Percentiles rank a stretch among this genome's conserved stretches.
These are phyloP conservation scores for Engraulis encrasicolus DNA, from an alignment of 2,113 vertebrate genomes.

Conservation along the genomic window DNA sequence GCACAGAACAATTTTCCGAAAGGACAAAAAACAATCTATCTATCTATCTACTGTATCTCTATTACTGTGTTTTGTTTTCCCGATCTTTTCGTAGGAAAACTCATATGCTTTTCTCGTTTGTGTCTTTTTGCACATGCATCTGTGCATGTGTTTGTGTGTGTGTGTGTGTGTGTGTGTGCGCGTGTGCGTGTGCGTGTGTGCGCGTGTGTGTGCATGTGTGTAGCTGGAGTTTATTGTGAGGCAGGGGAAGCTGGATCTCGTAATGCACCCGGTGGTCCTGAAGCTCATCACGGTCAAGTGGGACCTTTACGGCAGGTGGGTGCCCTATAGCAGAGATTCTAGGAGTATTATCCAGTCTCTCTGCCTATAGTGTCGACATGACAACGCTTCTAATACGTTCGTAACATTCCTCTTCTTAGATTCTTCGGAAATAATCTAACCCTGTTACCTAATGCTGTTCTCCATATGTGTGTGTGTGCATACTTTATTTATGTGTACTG, in stretches of 20 bases:
- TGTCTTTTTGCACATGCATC: not conserved
- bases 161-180: not conserved
- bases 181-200: not conserved
- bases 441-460: too few species aligned
- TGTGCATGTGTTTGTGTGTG: not conserved
- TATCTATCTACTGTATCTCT: too few species aligned
- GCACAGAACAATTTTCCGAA: too few species aligned
- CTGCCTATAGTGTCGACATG: too few species aligned
- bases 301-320: conserved; percentile 74
- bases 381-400: too few species aligned
- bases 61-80: too few species aligned
- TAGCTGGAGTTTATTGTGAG: conserved; percentile 71
- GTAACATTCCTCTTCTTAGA: too few species aligned
- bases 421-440: too few species aligned
- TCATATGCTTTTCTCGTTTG: not conserved
- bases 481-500: not conserved
- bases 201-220: not conserved
- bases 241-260: conserved; percentile 67
- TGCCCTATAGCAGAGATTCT: conserved; percentile 36
- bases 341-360: too few species aligned
- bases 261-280: conserved; percentile 73
- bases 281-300: conserved; percentile 75
- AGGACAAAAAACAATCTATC: too few species aligned
- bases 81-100: too few species aligned
- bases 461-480: not conserved